Conservation (phyloP, 2,797 vertebrate species). For the Sebastes iracundus region DNA sequence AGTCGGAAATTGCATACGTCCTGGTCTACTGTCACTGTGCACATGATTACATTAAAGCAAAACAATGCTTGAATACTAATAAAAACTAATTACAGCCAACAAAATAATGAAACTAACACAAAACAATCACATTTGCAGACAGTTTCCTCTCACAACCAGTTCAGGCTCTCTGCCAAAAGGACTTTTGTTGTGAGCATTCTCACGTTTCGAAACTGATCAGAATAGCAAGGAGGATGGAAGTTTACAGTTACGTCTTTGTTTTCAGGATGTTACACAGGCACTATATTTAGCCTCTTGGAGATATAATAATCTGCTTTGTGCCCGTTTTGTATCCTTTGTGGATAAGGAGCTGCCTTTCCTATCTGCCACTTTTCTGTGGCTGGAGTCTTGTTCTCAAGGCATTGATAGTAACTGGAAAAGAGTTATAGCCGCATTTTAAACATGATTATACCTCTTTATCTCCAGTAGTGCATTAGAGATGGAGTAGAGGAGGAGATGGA, state of each 20-base stretch:
- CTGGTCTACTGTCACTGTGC: not conserved
- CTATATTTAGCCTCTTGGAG: constrained; percentile 67
- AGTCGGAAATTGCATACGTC: not conserved
- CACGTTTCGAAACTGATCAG: constrained; percentile 65
- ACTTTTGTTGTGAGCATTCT: constrained; percentile 63
- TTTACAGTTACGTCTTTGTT: constrained; percentile 63
- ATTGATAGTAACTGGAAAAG: not conserved
- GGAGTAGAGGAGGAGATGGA: constrained; percentile 7
- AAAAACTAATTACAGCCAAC: not conserved
- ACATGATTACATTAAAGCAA: not conserved
- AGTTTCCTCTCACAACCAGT: constrained; percentile 29
- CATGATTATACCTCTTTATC: not conserved
- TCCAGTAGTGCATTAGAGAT: not conserved
- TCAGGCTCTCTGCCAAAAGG: constrained; percentile 44
- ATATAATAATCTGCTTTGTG: constrained; percentile 47
- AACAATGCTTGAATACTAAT: not conserved
- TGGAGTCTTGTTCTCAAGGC: not conserved
- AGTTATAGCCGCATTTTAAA: not conserved
- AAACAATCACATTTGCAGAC: not conserved
- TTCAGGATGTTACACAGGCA: constrained; percentile 62
- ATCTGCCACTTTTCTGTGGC: not conserved
- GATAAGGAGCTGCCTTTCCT: constrained; percentile 20
- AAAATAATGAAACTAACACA: not conserved
- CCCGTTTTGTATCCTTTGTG: constrained; percentile 40
- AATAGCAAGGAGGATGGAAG: constrained; percentile 61